Evolutionary conservation across 2,113 vertebrate species (phyloP).

Genomic region (Lichenostomus cassidix): DNA sequence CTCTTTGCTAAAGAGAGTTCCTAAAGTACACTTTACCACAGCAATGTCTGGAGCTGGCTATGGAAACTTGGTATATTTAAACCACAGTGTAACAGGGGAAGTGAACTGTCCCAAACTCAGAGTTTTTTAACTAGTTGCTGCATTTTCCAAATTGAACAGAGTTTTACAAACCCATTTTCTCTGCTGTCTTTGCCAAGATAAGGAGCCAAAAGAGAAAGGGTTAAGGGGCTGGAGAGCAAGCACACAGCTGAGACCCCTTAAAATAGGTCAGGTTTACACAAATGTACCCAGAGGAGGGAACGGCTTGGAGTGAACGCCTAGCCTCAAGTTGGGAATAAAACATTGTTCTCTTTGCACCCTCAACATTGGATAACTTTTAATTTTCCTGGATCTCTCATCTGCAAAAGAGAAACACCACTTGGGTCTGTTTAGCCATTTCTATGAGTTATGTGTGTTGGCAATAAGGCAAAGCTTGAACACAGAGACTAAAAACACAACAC

Average conservation of each 20-base stretch:
- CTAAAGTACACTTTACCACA: not conserved
- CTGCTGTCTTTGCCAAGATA: not conserved
- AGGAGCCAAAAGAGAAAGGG: not conserved
- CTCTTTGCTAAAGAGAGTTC: not conserved
- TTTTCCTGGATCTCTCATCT: not conserved
- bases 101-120: not conserved
- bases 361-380: not conserved
- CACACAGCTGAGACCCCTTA: constrained; percentile 12
- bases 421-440: not conserved
- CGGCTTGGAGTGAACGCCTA: not conserved
- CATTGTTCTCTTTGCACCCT: not conserved
- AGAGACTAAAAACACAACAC: not conserved
- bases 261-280: constrained; percentile 31
- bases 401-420: not conserved
- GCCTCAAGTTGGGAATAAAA: not conserved
- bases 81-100: not conserved
- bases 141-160: not conserved
- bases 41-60: not conserved
- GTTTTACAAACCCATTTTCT: not conserved
- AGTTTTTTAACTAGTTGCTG: constrained; percentile 12
- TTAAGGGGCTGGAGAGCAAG: constrained; percentile 20
- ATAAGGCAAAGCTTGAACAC: not conserved
- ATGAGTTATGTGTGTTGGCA: not conserved
- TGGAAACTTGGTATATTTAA: constrained; percentile 44
- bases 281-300: not conserved